These are phyloP conservation scores for Rhadina sibilatrix DNA, from an alignment of 2,113 vertebrate species.

Conservation along the genomic window DNA sequence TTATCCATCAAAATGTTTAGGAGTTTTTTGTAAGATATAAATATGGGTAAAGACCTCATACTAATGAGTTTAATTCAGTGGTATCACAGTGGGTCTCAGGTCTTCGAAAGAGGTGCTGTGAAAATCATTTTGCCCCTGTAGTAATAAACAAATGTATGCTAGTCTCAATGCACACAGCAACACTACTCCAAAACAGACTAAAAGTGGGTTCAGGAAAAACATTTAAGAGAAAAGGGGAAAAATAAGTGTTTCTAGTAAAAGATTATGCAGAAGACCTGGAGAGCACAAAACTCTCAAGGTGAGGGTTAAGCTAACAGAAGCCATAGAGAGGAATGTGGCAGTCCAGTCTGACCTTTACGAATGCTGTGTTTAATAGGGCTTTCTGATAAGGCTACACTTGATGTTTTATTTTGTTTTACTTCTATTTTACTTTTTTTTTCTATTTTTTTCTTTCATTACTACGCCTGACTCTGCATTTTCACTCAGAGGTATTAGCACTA, in stretches of 20 bases:
- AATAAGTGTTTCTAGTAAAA: background rate
- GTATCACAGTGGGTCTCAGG: background rate
- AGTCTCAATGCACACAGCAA: background rate
- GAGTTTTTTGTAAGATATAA: background rate
- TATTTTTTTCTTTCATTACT: background rate
- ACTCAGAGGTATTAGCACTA: background rate
- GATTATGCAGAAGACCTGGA: background rate
- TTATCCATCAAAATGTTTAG: background rate
- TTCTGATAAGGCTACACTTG: background rate
- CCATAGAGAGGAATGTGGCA: background rate
- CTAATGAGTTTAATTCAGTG: background rate
- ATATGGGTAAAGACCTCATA: background rate
- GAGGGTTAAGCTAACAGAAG: background rate
- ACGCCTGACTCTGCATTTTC: background rate
- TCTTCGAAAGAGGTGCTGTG: background rate
- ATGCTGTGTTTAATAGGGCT: background rate
- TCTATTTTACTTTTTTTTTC: background rate
- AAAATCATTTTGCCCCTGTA: background rate
- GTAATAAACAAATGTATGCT: background rate
- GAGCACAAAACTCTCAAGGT: background rate
- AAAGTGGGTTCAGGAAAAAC: background rate
- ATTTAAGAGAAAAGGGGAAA: background rate
- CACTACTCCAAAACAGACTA: background rate
- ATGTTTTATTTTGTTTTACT: background rate
- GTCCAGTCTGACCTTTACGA: background rate